Evolutionary conservation across 53 echinoderm and acorn worm species (phyloP).

Genomic region (Mesocentrotus franciscanus): DNA sequence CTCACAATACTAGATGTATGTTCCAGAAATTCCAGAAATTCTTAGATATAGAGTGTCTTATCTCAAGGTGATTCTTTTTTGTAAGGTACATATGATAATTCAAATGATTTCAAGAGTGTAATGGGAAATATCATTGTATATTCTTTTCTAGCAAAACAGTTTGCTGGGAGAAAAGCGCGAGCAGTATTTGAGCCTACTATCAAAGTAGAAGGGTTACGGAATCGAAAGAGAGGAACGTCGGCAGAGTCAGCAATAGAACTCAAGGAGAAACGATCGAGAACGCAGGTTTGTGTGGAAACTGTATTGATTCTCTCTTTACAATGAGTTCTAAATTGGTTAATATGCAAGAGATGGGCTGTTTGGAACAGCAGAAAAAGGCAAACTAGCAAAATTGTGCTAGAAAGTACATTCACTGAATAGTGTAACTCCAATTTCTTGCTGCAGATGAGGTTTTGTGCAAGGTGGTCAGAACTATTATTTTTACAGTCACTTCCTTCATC

Average conservation of each 20-base stretch:
- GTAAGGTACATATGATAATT: neutral
- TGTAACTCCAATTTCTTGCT: no score
- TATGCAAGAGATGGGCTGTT: neutral
- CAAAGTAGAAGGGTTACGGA: constrained; percentile 95
- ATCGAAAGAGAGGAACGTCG: constrained; percentile 93
- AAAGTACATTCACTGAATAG: no score
- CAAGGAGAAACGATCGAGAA: constrained; percentile 95
- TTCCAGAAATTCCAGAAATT: neutral
- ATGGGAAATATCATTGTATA: neutral
- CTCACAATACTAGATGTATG: neutral
- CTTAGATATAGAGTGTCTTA: neutral
- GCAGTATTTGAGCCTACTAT: constrained; percentile 98
- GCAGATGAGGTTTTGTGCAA: no score
- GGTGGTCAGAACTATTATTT: no score
- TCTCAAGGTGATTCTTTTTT: neutral
- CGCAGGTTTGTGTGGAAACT: constrained; percentile 75
- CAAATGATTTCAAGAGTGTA: neutral
- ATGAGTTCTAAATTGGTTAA: neutral
- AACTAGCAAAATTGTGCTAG: no score
- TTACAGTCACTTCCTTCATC: no score
- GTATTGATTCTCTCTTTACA: neutral
- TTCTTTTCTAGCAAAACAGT: constrained; percentile 63
- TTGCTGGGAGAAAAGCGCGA: constrained; percentile 70
- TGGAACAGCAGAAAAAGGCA: neutral
- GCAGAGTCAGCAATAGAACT: constrained; percentile 98